These are phyloP conservation scores for Chlorodrepanis virens DNA, from an alignment of 2,113 vertebrate genomes.

Conservation along the genomic window DNA sequence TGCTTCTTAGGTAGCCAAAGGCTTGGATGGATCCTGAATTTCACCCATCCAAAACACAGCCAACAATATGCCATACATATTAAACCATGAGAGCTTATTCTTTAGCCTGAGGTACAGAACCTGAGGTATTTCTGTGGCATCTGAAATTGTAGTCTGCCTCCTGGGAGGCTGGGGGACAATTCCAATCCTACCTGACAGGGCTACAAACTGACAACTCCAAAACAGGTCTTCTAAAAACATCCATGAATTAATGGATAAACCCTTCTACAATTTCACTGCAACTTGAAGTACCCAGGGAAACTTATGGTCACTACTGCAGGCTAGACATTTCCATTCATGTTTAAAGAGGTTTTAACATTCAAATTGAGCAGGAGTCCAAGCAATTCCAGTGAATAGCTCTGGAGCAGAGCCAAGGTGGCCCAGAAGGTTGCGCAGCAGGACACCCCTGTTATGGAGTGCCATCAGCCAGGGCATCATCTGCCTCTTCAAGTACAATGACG, in stretches of 20 bases:
- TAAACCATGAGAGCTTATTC: background rate
- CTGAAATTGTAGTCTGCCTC: background rate
- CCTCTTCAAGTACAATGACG: accelerated
- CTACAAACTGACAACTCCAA: background rate
- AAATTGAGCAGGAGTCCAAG: background rate
- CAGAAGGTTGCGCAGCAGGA: background rate
- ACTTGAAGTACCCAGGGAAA: background rate
- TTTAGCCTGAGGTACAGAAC: background rate
- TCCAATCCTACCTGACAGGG: background rate
- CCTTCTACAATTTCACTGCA: background rate
- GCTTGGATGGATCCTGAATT: background rate
- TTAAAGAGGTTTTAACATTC: background rate
- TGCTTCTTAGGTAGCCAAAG: background rate
- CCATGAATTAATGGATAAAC: background rate
- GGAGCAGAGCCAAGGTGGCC: background rate
- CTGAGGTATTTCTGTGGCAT: background rate
- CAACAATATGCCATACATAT: background rate
- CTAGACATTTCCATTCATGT: background rate
- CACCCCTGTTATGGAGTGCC: accelerated
- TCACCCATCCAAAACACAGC: background rate
- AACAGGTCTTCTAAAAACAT: background rate
- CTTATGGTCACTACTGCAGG: background rate
- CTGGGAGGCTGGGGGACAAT: background rate
- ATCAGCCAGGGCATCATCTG: background rate
- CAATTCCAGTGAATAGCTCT: background rate